Base-by-base conservation (phyloP, 2,113 vertebrate species). In the Syngnathoides biaculeatus region DNA sequence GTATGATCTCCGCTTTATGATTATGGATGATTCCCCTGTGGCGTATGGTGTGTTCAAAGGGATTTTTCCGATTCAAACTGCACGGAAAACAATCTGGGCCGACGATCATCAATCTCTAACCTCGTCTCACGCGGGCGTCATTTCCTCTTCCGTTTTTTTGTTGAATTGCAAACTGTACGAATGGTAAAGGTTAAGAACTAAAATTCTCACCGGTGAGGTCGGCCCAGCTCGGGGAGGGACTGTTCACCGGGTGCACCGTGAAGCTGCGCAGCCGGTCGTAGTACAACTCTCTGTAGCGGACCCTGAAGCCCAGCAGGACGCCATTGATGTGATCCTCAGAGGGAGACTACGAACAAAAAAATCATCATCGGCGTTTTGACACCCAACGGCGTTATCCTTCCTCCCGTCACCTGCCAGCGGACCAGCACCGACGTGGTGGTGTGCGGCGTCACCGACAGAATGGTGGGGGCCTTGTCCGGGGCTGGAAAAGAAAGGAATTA, bases 341-440 rank as follows among this genome's bases (percentile, higher is more conserved):
- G 0, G 97, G 97, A 0, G 94, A 92, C 97, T 99, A 22, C 26
- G 5, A 17, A 40, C 12, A 39, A 14, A 22, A 22, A 53, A 26
- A 19, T 53, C 35, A 8, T 15, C 8, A 20, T 35, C 10, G 0
- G 11, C 4, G 12, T 47, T 47, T 30, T 27, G 24, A 47, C 15
- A 26, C 19, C 7, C 2, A 14, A 10, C 24, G 15, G 8, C n/a
- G 22, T 40, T 42, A 24, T 30, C 14, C 19, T 17, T 24, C 43
- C 22, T 48, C 8, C 0, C 56, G 42, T 22, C 93, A 98, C 97
- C 97, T 98, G 94, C 97, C 97, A 98, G 30, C 93, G 94, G 79
- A 99, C 94, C 61, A 99, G 91, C 68, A 98, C 96, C 0, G 97
- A 99, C 0, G 96, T 98, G 79, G 95, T 98, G 76, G 97, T 99